These are phyloP conservation scores for Hyaena hyaena DNA, from an alignment of 2,113 vertebrate species.

Conservation along the genomic window DNA sequence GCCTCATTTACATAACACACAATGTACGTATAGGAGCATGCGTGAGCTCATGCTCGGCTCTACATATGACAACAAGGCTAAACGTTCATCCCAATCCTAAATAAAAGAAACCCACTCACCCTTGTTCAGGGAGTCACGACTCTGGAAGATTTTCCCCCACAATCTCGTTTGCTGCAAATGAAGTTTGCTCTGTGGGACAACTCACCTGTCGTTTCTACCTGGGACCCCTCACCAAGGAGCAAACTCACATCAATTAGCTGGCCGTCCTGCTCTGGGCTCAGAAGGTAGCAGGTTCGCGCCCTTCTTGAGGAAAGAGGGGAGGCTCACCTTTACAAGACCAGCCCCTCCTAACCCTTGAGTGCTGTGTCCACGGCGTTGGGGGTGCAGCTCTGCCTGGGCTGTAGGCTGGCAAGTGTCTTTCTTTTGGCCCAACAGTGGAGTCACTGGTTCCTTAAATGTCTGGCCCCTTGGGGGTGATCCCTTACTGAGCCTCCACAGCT, in stretches of 20 bases:
- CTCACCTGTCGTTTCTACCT: neutral
- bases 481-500: conserved; percentile 39
- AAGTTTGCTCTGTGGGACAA: neutral
- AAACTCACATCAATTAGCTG: too few relatives aligned
- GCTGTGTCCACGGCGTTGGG: neutral
- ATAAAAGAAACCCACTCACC: neutral
- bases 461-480: neutral
- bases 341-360: neutral
- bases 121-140: neutral
- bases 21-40: neutral
- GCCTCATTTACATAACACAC: neutral
- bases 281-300: neutral
- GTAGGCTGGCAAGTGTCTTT: neutral
- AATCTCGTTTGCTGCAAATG: neutral
- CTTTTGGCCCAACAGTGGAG: neutral
- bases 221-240: neutral
- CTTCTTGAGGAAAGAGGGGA: neutral
- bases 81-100: too few relatives aligned
- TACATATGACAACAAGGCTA: neutral
- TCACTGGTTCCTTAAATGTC: conserved; percentile 8
- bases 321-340: neutral
- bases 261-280: neutral
- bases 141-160: neutral
- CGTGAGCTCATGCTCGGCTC: neutral
- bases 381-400: neutral